phyloP scores from a whole-genome alignment of 2,113 vertebrate genomes.

The Anolis carolinensis region DNA sequence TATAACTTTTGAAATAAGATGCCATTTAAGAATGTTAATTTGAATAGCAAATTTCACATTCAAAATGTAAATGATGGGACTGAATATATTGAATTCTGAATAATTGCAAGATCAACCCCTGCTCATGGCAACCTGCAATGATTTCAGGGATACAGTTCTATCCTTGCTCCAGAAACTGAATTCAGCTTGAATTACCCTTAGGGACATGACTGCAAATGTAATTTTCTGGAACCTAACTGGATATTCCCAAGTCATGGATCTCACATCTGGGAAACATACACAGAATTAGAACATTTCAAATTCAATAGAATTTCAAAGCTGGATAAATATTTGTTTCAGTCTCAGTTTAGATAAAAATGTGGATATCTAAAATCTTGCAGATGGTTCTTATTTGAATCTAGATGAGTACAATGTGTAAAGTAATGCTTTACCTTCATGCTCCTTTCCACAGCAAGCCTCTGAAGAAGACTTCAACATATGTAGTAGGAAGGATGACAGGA shows the following conservation, averaged over 20 bases:
- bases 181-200: neutral
- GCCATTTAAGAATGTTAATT: neutral
- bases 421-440: neutral
- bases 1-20: neutral
- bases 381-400: neutral
- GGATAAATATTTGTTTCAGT: neutral
- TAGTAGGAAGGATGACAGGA: slow-evolving; percentile 45
- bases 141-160: neutral
- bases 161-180: neutral
- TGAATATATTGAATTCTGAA: neutral
- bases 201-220: neutral
- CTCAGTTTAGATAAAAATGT: fast-evolving
- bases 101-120: neutral
- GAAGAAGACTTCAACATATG: slow-evolving; percentile 50
- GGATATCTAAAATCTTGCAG: neutral
- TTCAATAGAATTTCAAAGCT: neutral
- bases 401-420: fast-evolving
- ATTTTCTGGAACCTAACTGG: neutral
- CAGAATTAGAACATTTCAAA: neutral
- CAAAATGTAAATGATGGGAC: neutral
- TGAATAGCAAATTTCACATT: neutral
- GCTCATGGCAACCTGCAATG: neutral
- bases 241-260: neutral
- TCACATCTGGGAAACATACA: neutral
- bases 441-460: neutral